Conservation (phyloP, 2,797 vertebrate genomes). For the Aotus griseimembra region DNA sequence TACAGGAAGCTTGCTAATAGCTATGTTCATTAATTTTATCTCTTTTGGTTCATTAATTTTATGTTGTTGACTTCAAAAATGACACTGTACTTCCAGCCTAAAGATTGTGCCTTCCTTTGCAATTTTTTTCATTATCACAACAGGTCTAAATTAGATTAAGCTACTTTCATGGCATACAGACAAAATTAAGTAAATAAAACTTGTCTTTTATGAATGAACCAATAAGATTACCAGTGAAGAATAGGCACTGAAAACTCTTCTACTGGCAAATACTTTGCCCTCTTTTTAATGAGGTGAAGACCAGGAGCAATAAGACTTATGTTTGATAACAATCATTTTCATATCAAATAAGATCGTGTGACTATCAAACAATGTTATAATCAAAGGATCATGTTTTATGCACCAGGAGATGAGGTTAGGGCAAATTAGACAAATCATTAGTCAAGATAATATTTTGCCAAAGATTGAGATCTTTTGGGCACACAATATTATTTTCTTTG, state of each 20-base stretch:
- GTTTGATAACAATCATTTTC: constrained; percentile 77
- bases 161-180: constrained; percentile 43
- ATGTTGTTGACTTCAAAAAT: constrained; percentile 74
- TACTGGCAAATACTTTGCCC: constrained; percentile 56
- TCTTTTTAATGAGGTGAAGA: constrained; percentile 71
- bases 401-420: constrained; percentile 73
- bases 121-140: constrained; percentile 44
- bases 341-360: constrained; percentile 74
- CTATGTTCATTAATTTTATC: constrained; percentile 81
- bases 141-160: constrained; percentile 52
- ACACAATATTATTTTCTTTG: constrained; percentile 81
- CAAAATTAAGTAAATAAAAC: constrained; percentile 17
- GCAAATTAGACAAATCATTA: constrained; percentile 83
- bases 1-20: constrained; percentile 79
- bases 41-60: constrained; percentile 83
- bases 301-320: constrained; percentile 55
- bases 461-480: constrained; percentile 80
- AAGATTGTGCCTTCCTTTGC: constrained; percentile 54
- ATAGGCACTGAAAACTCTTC: not conserved
- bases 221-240: constrained; percentile 39
- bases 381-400: constrained; percentile 78
- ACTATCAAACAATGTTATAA: constrained; percentile 67
- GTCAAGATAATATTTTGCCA: constrained; percentile 80
- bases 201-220: constrained; percentile 72
- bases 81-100: constrained; percentile 64